Base-by-base conservation (phyloP, 2,113 vertebrate genomes). In the Oncorhynchus tshawytscha region DNA sequence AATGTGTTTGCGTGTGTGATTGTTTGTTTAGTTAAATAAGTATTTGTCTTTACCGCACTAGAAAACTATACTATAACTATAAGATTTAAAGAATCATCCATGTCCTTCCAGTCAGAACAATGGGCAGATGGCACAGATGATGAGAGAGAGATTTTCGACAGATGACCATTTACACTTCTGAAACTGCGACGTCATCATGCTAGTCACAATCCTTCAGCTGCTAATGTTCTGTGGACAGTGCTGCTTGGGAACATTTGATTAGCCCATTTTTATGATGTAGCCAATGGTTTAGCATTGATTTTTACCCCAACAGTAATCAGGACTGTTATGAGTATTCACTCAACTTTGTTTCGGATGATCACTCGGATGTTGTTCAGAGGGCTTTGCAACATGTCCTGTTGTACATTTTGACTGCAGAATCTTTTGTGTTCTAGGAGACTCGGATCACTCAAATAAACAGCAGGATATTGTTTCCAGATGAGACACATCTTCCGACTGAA, bases 351-450 rank as follows among this genome's bases (percentile, higher is more conserved):
- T 54, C 39, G 4, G 16, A 54, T 54, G 5, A 54, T 54, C 51
- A 7, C 9, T 45, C 0, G 39, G 51, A 54, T 54, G 51, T 18
- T 54, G 51, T 54, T 16, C 51, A 2, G 51, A 54, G 51, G 69
- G 70, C 78, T 71, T 27, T 3, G 70, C 45, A 4, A 34, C 45
- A 45, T 64, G 59, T 18, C 48, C n/a, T 64, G 6, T 16, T 45
- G 39, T 45, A 22, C 27, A 4, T 72, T 31, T 74, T 77, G 76
- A 68, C 73, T 78, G 59, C 27, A 54, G 62, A 78, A 69, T 71
- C 13, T 83, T 60, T 12, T 65, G 39, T n/a, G 3, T 45, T 45
- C 39, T 45, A 45, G 9, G 39, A 45, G 39, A 45, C 39, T 45
- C 39, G 39, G 39, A 45, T 45, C 39, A 12, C 39, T 45, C 39